Conservation (phyloP, 2,888 invertebrate species). For the Melieria crassipennis region DNA sequence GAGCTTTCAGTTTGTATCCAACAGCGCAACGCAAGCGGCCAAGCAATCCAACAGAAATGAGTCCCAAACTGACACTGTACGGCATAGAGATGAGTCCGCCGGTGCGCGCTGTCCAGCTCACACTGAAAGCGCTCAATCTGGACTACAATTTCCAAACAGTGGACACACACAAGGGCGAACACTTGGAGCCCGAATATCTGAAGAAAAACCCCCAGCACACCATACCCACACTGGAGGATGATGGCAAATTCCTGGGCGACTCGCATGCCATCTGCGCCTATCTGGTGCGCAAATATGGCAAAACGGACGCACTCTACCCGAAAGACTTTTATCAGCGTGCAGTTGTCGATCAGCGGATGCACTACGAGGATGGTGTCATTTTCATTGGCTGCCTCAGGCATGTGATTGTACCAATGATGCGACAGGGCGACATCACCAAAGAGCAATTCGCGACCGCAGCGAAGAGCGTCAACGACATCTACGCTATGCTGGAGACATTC, state of each 20-base stretch:
- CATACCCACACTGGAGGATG: slow-evolving; percentile 54
- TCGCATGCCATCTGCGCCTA: slow-evolving; percentile 58
- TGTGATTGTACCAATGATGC: not conserved
- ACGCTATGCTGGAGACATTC: slow-evolving; percentile 44
- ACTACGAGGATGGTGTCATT: slow-evolving; percentile 44
- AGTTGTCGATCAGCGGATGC: slow-evolving; percentile 49
- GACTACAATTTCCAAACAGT: slow-evolving; percentile 66
- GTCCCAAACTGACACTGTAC: slow-evolving; percentile 48
- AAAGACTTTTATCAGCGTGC: slow-evolving; percentile 51
- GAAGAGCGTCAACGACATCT: not conserved
- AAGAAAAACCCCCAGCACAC: slow-evolving; percentile 57
- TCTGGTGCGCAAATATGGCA: slow-evolving; percentile 53
- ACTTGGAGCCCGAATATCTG: slow-evolving; percentile 44
- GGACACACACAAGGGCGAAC: slow-evolving; percentile 45
- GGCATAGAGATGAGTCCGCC: slow-evolving; percentile 68
- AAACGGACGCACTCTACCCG: slow-evolving; percentile 52
- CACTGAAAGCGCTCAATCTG: slow-evolving; percentile 72
- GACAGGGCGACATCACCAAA: slow-evolving; percentile 5
- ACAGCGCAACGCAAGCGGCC: no score
- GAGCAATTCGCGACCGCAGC: not conserved
- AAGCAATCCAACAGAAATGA: not conserved
- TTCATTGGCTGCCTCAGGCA: no score
- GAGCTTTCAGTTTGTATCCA: no score
- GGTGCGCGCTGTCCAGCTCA: slow-evolving; percentile 71
- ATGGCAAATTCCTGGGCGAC: slow-evolving; percentile 52